These are phyloP conservation scores for Ypsolopha scabrella DNA, from an alignment of 2,888 invertebrate species.

Conservation along the genomic window DNA sequence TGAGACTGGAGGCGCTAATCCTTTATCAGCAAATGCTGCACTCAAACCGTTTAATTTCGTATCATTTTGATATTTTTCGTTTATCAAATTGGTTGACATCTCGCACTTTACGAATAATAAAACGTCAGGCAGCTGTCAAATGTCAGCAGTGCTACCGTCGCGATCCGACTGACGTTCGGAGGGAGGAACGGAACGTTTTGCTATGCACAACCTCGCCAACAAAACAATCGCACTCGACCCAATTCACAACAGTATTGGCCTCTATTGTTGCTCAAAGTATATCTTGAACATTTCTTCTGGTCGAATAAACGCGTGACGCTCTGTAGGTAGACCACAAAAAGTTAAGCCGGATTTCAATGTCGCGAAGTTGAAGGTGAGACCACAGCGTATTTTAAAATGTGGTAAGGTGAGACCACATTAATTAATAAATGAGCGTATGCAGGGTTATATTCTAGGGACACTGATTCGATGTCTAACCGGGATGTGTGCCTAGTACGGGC, in stretches of 20 bases:
- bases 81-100: slow-evolving; percentile 56
- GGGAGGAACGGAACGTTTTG: slow-evolving; percentile 43
- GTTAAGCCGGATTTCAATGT: slow-evolving; percentile 27
- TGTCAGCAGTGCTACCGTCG: slow-evolving; percentile 32
- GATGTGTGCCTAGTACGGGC: not conserved
- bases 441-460: not conserved
- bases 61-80: slow-evolving; percentile 49
- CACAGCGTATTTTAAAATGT: too few species aligned
- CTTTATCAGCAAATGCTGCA: slow-evolving; percentile 47
- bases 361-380: slow-evolving; percentile 28
- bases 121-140: slow-evolving; percentile 28
- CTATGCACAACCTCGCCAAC: slow-evolving; percentile 20
- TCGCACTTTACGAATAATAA: slow-evolving; percentile 31
- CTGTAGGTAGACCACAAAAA: slow-evolving; percentile 9
- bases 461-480: not conserved
- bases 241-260: slow-evolving; percentile 25
- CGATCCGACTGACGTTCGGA: slow-evolving; percentile 41
- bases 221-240: slow-evolving; percentile 43
- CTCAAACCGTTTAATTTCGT: slow-evolving; percentile 51
- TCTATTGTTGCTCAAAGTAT: slow-evolving; percentile 17
- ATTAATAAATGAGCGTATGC: slow-evolving; percentile 10
- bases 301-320: slow-evolving; percentile 19
- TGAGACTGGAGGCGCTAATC: slow-evolving; percentile 38
- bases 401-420: too few species aligned
- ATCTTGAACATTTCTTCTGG: slow-evolving; percentile 16